Percentiles rank a stretch among this genome's conserved stretches.
Evolutionary conservation across 2,888 invertebrate species (phyloP).

Genomic region (Chesias legatella): DNA sequence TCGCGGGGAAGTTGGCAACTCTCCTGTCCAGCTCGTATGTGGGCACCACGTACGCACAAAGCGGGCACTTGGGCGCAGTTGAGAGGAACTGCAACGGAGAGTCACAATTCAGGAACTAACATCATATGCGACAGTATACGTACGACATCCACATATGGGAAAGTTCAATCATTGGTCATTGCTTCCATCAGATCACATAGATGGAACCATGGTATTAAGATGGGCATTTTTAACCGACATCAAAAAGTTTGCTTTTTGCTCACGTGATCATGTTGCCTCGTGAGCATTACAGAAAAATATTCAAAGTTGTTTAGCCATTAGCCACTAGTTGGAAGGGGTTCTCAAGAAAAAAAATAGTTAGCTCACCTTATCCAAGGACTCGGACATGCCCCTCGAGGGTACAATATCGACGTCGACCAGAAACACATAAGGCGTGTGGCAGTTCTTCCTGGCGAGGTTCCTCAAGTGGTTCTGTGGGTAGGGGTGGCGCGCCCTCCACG

Average conservation of each 20-base stretch:
- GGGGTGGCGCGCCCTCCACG: slow-evolving; percentile 87
- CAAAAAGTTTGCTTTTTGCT: no score
- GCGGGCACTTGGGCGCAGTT: slow-evolving; percentile 77
- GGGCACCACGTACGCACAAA: slow-evolving; percentile 93
- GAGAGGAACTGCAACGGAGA: slow-evolving; percentile 74
- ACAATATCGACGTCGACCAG: slow-evolving; percentile 94
- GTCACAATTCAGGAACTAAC: no score
- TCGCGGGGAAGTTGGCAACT: slow-evolving; percentile 87
- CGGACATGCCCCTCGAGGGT: slow-evolving; percentile 87
- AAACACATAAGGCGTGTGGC: slow-evolving; percentile 89
- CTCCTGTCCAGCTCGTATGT: slow-evolving; percentile 92
- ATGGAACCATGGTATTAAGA: no score
- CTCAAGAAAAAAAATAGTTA: not conserved
- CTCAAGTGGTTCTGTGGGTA: slow-evolving; percentile 95
- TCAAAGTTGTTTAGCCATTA: no score
- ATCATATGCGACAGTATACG: no score
- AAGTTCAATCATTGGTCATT: no score
- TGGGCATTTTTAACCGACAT: no score
- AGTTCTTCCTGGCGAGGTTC: slow-evolving; percentile 92
- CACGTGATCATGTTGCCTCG: no score
- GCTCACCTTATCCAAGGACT: slow-evolving; percentile 79
- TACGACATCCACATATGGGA: no score
- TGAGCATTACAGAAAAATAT: no score
- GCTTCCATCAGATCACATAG: no score
- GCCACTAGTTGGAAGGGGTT: no score